Conservation (phyloP, 1,140 invertebrate species). For the Papilio polytes region DNA sequence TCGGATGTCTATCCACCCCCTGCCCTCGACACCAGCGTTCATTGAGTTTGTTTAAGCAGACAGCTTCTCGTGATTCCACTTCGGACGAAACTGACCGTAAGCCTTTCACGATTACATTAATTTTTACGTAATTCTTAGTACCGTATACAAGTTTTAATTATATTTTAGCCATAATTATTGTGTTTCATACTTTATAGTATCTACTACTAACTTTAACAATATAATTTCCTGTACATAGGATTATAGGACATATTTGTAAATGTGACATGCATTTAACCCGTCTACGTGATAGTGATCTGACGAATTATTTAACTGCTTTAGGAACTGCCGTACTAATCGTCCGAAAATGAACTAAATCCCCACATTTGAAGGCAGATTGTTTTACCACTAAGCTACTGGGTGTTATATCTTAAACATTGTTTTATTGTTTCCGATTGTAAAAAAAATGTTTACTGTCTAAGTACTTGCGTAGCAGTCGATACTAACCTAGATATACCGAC, state of each 20-base stretch:
- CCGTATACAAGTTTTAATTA: no score
- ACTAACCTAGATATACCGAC: neutral
- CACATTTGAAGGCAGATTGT: neutral
- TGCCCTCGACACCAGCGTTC: neutral
- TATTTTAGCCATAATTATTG: no score
- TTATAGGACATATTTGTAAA: no score
- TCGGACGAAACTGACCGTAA: constrained; percentile 2
- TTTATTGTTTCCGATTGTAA: no score
- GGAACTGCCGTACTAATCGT: neutral
- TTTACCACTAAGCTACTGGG: neutral
- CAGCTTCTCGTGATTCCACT: constrained; percentile 3
- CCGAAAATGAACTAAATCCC: neutral
- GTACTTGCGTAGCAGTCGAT: neutral
- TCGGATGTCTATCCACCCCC: constrained; percentile 3
- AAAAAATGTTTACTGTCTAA: no score
- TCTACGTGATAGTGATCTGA: neutral
- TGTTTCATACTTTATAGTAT: no score
- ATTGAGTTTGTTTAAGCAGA: neutral
- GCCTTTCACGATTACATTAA: neutral
- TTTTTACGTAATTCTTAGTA: neutral
- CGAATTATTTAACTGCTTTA: neutral
- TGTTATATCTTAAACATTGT: neutral
- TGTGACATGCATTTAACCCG: no score
- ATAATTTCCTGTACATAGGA: no score
- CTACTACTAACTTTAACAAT: no score